Conservation (phyloP, 2,113 vertebrate genomes). For the Larimichthys polyactis region DNA sequence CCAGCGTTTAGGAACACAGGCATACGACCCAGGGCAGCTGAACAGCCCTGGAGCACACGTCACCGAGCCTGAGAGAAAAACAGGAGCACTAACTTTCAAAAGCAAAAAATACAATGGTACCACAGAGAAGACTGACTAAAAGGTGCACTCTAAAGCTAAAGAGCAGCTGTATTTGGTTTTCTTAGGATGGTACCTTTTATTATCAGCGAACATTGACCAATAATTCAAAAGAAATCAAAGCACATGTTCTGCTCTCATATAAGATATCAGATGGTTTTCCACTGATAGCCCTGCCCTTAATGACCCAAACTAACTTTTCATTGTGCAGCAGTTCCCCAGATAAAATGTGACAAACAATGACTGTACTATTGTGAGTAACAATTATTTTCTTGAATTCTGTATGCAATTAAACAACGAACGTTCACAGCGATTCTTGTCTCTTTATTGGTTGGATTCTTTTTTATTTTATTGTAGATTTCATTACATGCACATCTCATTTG, state of each 20-base stretch:
- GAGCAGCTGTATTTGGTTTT: background rate
- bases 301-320: slow-evolving; percentile 16
- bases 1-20: slow-evolving; percentile 95
- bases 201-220: background rate
- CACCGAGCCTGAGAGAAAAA: slow-evolving; percentile 85
- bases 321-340: slow-evolving; percentile 15
- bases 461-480: slow-evolving; percentile 67
- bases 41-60: slow-evolving; percentile 94
- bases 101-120: background rate
- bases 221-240: background rate
- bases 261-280: background rate
- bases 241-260: background rate
- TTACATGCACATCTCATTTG: slow-evolving; percentile 69
- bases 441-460: slow-evolving; percentile 60
- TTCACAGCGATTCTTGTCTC: slow-evolving; percentile 58
- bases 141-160: background rate
- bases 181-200: background rate
- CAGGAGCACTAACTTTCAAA: slow-evolving; percentile 40
- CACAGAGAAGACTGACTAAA: slow-evolving; percentile 4
- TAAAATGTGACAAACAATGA: slow-evolving; percentile 19
- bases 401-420: slow-evolving; percentile 64
- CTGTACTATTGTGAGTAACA: slow-evolving; percentile 19
- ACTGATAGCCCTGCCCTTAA: background rate
- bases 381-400: slow-evolving; percentile 19
- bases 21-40: slow-evolving; percentile 93